Conservation (phyloP, 2,113 vertebrate species). For the Dromiciops gliroides region DNA sequence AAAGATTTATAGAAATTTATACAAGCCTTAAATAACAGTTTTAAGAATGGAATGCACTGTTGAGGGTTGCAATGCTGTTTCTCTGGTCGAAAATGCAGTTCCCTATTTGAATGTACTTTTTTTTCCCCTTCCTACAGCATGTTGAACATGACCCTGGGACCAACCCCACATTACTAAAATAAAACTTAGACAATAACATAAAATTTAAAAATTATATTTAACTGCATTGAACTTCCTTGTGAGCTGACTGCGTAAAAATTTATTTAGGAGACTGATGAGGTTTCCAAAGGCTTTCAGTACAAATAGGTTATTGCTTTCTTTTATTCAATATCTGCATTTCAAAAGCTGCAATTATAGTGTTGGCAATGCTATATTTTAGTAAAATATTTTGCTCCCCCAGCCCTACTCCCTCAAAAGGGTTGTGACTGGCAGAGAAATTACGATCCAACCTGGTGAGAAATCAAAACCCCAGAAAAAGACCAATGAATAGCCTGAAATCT, state of each 20-base stretch:
- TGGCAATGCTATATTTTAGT: background rate
- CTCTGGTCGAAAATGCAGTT: conserved; percentile 14
- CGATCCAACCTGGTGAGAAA: background rate
- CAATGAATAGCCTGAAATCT: conserved; percentile 43
- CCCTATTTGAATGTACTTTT: conserved; percentile 24
- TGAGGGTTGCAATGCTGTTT: background rate
- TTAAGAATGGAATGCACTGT: conserved; percentile 29
- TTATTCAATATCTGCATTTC: conserved; percentile 10
- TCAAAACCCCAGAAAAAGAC: conserved; percentile 40
- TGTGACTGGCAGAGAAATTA: background rate
- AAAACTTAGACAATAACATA: background rate
- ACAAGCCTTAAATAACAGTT: conserved; percentile 30
- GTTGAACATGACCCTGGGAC: background rate
- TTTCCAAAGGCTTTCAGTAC: background rate
- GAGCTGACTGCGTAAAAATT: background rate
- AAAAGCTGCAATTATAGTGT: background rate
- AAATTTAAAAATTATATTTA: background rate
- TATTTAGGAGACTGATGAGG: background rate
- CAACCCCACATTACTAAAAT: background rate
- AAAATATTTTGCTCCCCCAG: conserved; percentile 13
- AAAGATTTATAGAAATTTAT: conserved; percentile 38
- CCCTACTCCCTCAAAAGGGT: background rate
- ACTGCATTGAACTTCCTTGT: background rate
- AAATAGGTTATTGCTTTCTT: conserved; percentile 9
- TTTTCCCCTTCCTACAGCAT: background rate